Percentiles rank a stretch among this genome's conserved stretches.
These are phyloP conservation scores for Carollia perspicillata DNA, from an alignment of 2,113 vertebrate genomes.

Conservation along the genomic window DNA sequence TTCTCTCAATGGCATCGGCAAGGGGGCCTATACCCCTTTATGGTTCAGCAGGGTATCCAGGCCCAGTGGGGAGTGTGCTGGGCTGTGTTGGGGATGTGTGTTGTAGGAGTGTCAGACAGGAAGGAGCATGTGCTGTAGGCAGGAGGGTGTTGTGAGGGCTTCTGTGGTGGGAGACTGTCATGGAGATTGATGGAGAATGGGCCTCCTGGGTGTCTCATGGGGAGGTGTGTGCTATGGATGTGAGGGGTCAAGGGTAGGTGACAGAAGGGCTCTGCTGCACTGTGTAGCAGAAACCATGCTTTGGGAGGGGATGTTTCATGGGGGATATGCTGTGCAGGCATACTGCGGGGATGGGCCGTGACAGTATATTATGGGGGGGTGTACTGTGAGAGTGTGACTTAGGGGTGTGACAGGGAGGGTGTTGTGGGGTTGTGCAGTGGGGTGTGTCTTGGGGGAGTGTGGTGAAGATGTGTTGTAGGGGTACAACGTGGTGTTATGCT, in stretches of 20 bases:
- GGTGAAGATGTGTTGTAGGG: too few species aligned
- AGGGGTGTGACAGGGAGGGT: background rate
- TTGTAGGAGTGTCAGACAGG: background rate
- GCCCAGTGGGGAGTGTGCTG: background rate
- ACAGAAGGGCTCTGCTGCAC: rapidly evolving
- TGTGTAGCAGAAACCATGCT: background rate
- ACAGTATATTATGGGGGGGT: background rate
- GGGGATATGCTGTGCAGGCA: too few species aligned
- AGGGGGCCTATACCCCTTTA: background rate
- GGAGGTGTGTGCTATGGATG: background rate
- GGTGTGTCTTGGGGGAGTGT: too few species aligned
- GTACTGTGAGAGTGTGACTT: background rate
- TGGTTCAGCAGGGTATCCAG: too few species aligned
- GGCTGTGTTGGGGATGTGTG: background rate
- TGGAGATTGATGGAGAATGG: background rate
- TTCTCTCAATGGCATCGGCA: background rate
- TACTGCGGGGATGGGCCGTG: too few species aligned
- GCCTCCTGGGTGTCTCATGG: background rate
- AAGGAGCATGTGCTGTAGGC: background rate
- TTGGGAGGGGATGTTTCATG: background rate
- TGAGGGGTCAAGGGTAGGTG: background rate
- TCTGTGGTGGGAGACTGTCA: background rate
- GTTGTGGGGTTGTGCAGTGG: too few species aligned
- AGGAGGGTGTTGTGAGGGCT: background rate
- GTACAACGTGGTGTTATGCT: background rate